Base-by-base conservation (phyloP, 1,140 invertebrate species). In the Mylabris phalerata region DNA sequence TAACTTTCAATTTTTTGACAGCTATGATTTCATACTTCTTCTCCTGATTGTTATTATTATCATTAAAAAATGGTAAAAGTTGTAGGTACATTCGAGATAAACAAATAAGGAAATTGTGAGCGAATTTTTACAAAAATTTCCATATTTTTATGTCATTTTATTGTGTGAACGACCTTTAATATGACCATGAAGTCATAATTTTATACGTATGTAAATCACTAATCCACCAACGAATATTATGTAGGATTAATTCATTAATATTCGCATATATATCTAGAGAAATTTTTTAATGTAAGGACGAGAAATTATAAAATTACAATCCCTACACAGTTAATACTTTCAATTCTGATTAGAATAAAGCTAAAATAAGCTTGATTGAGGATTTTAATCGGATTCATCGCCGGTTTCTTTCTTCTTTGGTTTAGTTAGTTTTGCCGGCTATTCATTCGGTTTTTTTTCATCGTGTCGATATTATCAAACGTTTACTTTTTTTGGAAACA, bases 321-420 rank as follows among this genome's bases (percentile, higher is more conserved):
- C 19, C 19, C 19, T 19, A 19, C 19, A 19, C 19, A 19, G 19
- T 19, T 19, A 19, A 19, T 19, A 19, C 19, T 5, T 32, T 32
- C 7, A 7, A 32, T 4, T 32, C 32, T 32, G 32, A 7, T 5
- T 7, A 32, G 32, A 32, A 32, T 7, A 32, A 32, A 32, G 32
- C 32, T 32, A 7, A 32, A 5, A 54, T 54, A 54, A 54, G 50
- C 50, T 54, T 54, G 50, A 54, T 54, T 54, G 43, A 54, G 50
- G 50, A 54, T 42, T 54, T 54, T 54, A 54, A 54, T 54, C 50
- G 50, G 50, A 54, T 54, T 45, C 41, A 41, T 39, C 25, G 50
- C 42, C 25, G 42, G 26, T 26, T 44, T 54, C 42, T 54, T 44
- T 44, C 40, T 40, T 45, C 9, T 44, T 40, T 41, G 13, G 11